Evolutionary conservation across 1,140 invertebrate species (phyloP).

Genomic region (Heliconius hewitsoni): DNA sequence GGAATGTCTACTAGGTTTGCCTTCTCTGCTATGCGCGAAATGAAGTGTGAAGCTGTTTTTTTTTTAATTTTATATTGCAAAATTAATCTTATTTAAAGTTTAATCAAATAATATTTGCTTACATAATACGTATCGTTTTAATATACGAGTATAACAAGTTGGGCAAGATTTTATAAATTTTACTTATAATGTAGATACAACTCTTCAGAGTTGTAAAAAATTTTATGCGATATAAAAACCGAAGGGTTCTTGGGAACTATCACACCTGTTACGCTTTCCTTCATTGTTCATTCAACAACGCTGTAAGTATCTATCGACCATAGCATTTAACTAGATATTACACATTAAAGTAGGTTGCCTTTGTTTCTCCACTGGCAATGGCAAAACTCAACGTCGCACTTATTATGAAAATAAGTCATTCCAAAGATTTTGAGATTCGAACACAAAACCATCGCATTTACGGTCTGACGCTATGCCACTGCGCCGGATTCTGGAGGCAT

Average conservation of each 20-base stretch:
- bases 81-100: too few species aligned
- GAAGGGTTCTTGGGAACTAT: slow-evolving; percentile 8
- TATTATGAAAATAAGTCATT: too few species aligned
- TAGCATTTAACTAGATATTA: background rate
- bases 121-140: background rate
- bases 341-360: background rate
- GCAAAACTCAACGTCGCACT: too few species aligned
- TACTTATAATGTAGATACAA: background rate
- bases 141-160: background rate
- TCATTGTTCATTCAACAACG: slow-evolving; percentile 10
- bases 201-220: background rate
- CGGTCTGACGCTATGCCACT: too few species aligned
- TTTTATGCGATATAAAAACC: slow-evolving; percentile 2
- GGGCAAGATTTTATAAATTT: background rate
- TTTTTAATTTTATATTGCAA: too few species aligned
- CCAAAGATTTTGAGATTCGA: too few species aligned
- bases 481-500: too few species aligned
- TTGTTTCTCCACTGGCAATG: background rate
- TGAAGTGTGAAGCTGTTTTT: too few species aligned
- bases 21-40: too few species aligned
- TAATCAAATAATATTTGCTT: too few species aligned
- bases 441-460: too few species aligned
- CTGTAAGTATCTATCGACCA: background rate
- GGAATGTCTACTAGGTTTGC: too few species aligned
- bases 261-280: slow-evolving; percentile 7